A percentile compares a stretch with the other conserved stretches of the same genome.
These are phyloP conservation scores for Catharus minimus DNA, from an alignment of 2,113 vertebrate genomes.

Conservation along the genomic window DNA sequence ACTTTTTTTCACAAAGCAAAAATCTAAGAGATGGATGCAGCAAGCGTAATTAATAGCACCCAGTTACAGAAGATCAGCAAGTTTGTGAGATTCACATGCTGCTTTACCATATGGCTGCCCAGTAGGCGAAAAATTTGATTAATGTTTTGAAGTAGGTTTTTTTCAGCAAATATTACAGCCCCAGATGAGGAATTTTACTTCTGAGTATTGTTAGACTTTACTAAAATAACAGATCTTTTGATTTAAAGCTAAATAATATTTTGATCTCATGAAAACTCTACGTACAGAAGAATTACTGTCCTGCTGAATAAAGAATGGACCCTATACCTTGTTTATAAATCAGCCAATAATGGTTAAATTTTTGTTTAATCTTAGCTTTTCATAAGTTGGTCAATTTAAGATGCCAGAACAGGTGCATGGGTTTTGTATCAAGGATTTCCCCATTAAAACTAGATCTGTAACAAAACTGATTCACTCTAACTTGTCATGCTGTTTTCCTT, in stretches of 20 bases:
- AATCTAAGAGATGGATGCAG: constrained; percentile 97
- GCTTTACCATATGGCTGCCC: constrained; percentile 99
- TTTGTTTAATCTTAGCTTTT: not conserved
- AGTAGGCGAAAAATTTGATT: constrained; percentile 99
- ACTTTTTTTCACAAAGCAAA: constrained; percentile 88
- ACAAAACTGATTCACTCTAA: not conserved
- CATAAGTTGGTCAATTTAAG: not conserved
- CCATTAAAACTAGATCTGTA: not conserved
- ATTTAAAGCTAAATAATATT: constrained; percentile 76
- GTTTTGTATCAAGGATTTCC: not conserved
- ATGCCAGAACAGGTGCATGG: not conserved
- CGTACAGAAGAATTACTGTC: constrained; percentile 63
- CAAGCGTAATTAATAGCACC: constrained; percentile 99
- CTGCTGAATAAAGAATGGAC: constrained; percentile 17
- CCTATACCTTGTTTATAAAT: constrained; percentile 34
- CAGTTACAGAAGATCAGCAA: constrained; percentile 99
- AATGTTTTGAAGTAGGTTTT: constrained; percentile 95
- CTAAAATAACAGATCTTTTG: constrained; percentile 69
- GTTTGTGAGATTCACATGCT: constrained; percentile 99
- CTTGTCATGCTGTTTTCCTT: not conserved
- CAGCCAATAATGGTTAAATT: not conserved
- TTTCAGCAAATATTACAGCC: constrained; percentile 94
- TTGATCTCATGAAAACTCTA: constrained; percentile 69
- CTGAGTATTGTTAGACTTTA: constrained; percentile 69
- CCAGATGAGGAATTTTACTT: constrained; percentile 84